Evolutionary conservation across 2,888 invertebrate species (phyloP), one percentile per base, ranked within the genome.

Genomic region (Ecdyonurus torrentis): DNA sequence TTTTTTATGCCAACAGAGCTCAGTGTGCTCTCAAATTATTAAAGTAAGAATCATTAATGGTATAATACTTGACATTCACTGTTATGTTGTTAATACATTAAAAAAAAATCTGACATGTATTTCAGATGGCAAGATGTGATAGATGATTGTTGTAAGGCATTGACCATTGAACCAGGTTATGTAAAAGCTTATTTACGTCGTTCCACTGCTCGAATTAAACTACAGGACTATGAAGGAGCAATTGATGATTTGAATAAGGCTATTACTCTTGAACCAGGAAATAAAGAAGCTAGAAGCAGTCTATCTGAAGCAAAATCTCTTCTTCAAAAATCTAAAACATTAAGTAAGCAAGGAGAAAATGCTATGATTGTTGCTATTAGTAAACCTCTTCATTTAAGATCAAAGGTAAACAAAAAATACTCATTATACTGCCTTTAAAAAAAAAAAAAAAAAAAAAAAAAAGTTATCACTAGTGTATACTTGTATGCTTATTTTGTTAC

Each of bases 1-100:
- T 90, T 18, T 89, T 88, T 71, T 91, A 83, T 70, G 90, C 91
- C 0, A 96, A 96, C 74, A 80, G 96, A 68, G 94, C 91, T 1
- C 79, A 94, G 62, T 95, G 95, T 69, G 83, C 87, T 66, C 77
- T 95, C 10, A 93, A 91, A 75, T 81, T 85, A 68, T 82, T 88
- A 66, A 84, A 84, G 90, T 92, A 76, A 73, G 78, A 74, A 61
- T 52, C 61, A 63, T 64, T 65, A 52, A 59, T 59, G n/a, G 58
- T 24, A 22, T 52, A 23, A 60, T 59, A 24, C 52, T 53, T 23
- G 25, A 53, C 63, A 52, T 3, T 50, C 24, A 23, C 64, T 20
- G n/a, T 37, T 23, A 37, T 22, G 52, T 61, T 55, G 20, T 2
- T 23, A 22, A 22, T 1, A 20, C 5, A 37, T 37, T 37, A 10